A percentile compares a stretch with the other conserved stretches of the same genome.
Evolutionary conservation across 2,888 invertebrate species (phyloP).

Genomic region (Dilophus febrilis): DNA sequence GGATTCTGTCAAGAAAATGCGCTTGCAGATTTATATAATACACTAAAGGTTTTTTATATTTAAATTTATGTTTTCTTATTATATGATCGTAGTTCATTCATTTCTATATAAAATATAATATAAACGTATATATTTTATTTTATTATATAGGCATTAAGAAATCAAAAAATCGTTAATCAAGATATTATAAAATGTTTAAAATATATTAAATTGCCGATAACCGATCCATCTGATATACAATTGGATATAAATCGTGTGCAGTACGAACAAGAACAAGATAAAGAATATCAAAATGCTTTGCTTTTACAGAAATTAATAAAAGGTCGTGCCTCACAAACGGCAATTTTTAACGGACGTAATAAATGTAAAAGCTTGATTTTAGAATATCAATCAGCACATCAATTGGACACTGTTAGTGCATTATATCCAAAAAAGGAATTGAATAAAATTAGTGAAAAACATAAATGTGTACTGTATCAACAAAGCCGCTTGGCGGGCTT

Average conservation of each 20-base stretch:
- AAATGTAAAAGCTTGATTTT: constrained; percentile 51
- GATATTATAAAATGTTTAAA: no score
- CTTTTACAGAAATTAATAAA: constrained; percentile 47
- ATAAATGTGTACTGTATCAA: constrained; percentile 19
- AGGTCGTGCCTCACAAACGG: constrained; percentile 53
- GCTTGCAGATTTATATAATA: constrained; percentile 23
- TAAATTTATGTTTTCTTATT: no score
- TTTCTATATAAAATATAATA: no score
- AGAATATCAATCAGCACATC: constrained; percentile 50
- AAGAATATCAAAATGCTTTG: constrained; percentile 36
- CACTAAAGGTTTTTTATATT: constrained; percentile 19
- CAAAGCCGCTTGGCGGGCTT: constrained; percentile 22
- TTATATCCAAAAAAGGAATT: constrained; percentile 27
- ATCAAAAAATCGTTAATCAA: constrained; percentile 14
- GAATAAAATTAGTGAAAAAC: constrained; percentile 17
- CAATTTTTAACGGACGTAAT: constrained; percentile 55
- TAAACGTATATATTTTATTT: no score
- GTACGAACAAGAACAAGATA: constrained; percentile 23
- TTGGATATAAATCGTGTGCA: constrained; percentile 13
- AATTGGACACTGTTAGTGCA: constrained; percentile 16
- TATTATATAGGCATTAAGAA: constrained; percentile 16
- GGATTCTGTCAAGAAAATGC: constrained; percentile 24
- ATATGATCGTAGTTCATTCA: no score
- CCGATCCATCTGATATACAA: neutral
- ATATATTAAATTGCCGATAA: no score